Conservation (phyloP, 2,797 vertebrate species). For the Centropyge bicolor region DNA sequence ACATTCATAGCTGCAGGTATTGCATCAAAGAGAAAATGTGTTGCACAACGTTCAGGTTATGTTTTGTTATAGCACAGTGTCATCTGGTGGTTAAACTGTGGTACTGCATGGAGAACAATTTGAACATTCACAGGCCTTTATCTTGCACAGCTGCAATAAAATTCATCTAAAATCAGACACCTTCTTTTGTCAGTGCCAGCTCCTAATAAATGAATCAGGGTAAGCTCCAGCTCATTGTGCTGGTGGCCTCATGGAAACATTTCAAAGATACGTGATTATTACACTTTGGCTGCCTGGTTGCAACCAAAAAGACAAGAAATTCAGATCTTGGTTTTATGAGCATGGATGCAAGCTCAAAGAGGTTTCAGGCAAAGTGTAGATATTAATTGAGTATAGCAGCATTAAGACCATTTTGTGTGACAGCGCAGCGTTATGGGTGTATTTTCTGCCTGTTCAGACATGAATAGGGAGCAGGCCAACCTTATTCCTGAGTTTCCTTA, state of each 20-base stretch:
- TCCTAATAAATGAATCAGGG: not conserved
- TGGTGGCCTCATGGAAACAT: not conserved
- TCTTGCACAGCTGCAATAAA: not conserved
- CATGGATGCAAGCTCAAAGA: not conserved
- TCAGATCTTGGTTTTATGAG: not conserved
- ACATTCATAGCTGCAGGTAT: slow-evolving; percentile 7
- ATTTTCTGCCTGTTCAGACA: slow-evolving; percentile 53
- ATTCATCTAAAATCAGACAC: not conserved
- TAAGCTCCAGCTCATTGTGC: not conserved
- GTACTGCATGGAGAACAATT: not conserved
- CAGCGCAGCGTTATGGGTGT: slow-evolving; percentile 1
- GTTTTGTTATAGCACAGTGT: slow-evolving; percentile 43
- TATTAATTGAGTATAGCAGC: slow-evolving; percentile 7
- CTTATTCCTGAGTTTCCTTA: slow-evolving; percentile 6
- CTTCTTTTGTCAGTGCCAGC: not conserved
- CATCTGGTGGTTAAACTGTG: slow-evolving; percentile 60
- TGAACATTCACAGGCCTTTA: not conserved
- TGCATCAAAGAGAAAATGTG: not conserved
- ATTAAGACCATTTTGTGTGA: slow-evolving; percentile 6
- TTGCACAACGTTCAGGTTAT: not conserved
- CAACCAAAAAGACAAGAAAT: slow-evolving; percentile 1
- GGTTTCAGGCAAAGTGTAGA: not conserved
- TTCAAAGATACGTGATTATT: not conserved
- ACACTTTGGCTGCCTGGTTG: not conserved
- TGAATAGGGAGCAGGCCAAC: slow-evolving; percentile 50